Conservation (phyloP, 2,797 vertebrate genomes). For the Chelonia mydas region DNA sequence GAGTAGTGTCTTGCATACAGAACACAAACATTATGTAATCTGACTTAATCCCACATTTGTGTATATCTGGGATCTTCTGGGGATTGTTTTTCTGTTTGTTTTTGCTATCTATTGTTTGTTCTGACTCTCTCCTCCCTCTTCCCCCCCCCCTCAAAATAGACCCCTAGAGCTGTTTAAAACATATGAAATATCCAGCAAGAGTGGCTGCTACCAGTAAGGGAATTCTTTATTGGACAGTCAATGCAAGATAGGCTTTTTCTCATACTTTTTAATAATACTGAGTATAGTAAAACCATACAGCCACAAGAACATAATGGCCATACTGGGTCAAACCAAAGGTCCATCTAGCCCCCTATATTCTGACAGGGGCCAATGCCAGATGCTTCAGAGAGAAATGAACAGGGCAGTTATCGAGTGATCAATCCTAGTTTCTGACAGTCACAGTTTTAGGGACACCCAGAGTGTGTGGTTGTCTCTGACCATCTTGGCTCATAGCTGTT, state of each 20-base stretch:
- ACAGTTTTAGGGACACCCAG: not conserved
- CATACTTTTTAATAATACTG: not conserved
- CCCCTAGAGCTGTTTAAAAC: not conserved
- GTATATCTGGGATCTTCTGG: rapidly evolving
- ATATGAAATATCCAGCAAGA: rapidly evolving
- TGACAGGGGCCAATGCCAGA: not conserved
- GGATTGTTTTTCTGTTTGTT: not conserved
- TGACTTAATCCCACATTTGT: not conserved
- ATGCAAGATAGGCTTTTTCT: rapidly evolving
- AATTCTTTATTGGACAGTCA: not conserved
- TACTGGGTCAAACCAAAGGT: not conserved
- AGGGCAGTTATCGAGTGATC: not conserved
- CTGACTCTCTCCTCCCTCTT: not conserved
- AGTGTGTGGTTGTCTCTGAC: not conserved
- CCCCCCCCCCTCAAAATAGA: rapidly evolving
- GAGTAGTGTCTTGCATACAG: not conserved
- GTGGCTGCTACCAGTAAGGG: not conserved
- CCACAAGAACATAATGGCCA: not conserved
- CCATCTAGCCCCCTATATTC: not conserved
- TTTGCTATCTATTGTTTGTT: not conserved
- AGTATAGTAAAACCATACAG: not conserved
- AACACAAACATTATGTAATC: not conserved
- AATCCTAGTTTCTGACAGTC: not conserved
- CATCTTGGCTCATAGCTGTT: not conserved
- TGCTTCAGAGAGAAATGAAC: not conserved